These are phyloP conservation scores for Nasonia vitripennis DNA, from an alignment of 1,140 invertebrate genomes.

Conservation along the genomic window DNA sequence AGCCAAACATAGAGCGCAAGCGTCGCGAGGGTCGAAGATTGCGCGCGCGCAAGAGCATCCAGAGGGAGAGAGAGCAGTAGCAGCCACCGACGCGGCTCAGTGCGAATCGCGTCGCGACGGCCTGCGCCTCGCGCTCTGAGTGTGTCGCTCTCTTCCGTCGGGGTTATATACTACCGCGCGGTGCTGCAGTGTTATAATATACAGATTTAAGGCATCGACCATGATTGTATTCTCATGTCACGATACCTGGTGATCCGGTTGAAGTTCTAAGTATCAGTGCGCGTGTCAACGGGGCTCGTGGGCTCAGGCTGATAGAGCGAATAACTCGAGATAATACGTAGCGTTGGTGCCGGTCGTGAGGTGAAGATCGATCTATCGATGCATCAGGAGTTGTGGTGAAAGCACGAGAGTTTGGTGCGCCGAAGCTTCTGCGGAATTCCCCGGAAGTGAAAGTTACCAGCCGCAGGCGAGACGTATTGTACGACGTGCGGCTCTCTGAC, in stretches of 20 bases:
- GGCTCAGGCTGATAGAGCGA: neutral
- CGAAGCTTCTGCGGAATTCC: neutral
- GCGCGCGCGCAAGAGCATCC: constrained; percentile 44
- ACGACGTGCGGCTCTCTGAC: neutral
- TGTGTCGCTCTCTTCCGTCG: neutral
- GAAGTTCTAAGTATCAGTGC: neutral
- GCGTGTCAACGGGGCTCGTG: neutral
- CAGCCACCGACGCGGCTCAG: constrained; percentile 55
- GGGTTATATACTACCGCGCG: neutral
- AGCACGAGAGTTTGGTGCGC: neutral
- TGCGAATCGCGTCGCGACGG: constrained; percentile 68
- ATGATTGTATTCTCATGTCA: neutral
- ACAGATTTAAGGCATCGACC: neutral
- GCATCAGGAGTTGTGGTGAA: neutral
- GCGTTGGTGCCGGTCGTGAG: constrained; percentile 1
- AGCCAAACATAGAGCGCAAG: constrained; percentile 51
- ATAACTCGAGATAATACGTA: neutral
- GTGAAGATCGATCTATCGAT: constrained; percentile 14
- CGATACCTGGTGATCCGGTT: neutral
- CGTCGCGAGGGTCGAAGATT: constrained; percentile 61
- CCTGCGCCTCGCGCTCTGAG: constrained; percentile 52
- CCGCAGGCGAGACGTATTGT: neutral
- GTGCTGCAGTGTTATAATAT: neutral
- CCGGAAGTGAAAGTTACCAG: constrained; percentile 23
- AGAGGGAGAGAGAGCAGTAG: constrained; percentile 37